Evolutionary conservation across 2,797 vertebrate genomes (phyloP).

Genomic region (Ctenochaetus hawaiiensis): DNA sequence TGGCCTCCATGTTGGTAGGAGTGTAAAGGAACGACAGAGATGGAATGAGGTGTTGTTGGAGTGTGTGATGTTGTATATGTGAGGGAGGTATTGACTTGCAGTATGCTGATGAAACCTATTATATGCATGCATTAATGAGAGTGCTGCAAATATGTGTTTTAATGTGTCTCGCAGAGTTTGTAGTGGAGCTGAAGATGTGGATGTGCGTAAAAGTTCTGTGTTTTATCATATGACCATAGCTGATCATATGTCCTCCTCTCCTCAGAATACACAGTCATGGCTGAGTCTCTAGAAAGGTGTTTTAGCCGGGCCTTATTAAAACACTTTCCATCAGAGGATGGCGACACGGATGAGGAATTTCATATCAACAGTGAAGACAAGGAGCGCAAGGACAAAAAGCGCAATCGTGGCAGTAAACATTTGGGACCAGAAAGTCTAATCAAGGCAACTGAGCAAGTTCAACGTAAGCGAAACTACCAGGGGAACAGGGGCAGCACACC

Average conservation of each 20-base stretch:
- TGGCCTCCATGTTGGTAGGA: slow-evolving; percentile 2
- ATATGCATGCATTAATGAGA: slow-evolving; percentile 5
- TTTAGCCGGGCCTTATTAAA: slow-evolving; percentile 95
- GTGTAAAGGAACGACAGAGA: slow-evolving; percentile 1
- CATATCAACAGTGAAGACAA: slow-evolving; percentile 92
- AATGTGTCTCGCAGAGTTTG: neutral
- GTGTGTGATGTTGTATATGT: slow-evolving; percentile 10
- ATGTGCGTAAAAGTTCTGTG: accelerated
- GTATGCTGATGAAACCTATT: neutral
- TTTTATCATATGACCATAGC: neutral
- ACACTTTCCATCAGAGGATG: slow-evolving; percentile 96
- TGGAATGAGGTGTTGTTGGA: neutral
- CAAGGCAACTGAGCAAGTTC: slow-evolving; percentile 84
- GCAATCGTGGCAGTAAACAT: slow-evolving; percentile 85
- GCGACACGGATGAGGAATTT: slow-evolving; percentile 96
- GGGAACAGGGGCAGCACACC: slow-evolving; percentile 77
- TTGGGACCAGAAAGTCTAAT: slow-evolving; percentile 85
- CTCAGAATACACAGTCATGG: slow-evolving; percentile 97
- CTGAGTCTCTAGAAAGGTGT: slow-evolving; percentile 94
- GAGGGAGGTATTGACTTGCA: neutral
- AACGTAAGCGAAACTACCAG: slow-evolving; percentile 83
- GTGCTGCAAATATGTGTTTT: slow-evolving; percentile 7
- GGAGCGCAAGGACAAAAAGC: slow-evolving; percentile 91
- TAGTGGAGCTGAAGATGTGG: neutral
- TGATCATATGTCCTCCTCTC: slow-evolving; percentile 11